phyloP scores from a whole-genome alignment of 2,113 vertebrate species.

The Ariopsis seemanni region DNA sequence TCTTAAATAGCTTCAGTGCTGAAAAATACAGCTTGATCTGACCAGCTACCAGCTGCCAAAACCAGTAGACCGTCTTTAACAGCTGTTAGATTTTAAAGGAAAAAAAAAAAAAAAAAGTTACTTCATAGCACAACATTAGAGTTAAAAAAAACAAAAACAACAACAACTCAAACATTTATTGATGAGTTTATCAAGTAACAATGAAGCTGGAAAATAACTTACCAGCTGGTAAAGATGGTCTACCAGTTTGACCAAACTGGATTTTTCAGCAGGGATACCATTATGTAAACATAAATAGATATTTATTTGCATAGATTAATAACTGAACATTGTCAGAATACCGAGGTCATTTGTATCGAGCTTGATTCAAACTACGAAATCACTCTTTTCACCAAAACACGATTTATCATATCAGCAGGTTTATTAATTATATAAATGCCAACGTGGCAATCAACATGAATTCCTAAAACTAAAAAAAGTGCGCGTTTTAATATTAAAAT shows the following conservation, averaged over 20 bases:
- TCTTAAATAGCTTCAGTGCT: not conserved
- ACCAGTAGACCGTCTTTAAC: not conserved
- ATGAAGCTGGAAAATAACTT: constrained; percentile 21
- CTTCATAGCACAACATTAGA: not conserved
- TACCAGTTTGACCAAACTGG: constrained; percentile 12
- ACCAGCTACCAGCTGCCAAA: not conserved
- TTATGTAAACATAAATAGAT: constrained; percentile 25
- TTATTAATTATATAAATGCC: not conserved
- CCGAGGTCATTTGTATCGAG: too few species aligned
- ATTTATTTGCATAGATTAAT: not conserved
- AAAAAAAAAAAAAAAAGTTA: too few species aligned
- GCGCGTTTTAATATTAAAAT: too few species aligned
- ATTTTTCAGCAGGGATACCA: constrained; percentile 11
- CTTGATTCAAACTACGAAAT: not conserved
- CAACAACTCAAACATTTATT: not conserved
- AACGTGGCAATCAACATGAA: constrained; percentile 1
- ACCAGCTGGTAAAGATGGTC: constrained; percentile 6
- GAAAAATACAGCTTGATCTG: not conserved
- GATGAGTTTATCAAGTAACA: not conserved
- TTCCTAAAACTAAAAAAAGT: not conserved
- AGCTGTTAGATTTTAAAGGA: not conserved
- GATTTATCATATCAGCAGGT: not conserved
- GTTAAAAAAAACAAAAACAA: not conserved
- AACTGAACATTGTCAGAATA: not conserved
- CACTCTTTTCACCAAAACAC: not conserved